phyloP scores from a whole-genome alignment of 2,113 vertebrate species.

The Brachyhypopomus occidentalis region DNA sequence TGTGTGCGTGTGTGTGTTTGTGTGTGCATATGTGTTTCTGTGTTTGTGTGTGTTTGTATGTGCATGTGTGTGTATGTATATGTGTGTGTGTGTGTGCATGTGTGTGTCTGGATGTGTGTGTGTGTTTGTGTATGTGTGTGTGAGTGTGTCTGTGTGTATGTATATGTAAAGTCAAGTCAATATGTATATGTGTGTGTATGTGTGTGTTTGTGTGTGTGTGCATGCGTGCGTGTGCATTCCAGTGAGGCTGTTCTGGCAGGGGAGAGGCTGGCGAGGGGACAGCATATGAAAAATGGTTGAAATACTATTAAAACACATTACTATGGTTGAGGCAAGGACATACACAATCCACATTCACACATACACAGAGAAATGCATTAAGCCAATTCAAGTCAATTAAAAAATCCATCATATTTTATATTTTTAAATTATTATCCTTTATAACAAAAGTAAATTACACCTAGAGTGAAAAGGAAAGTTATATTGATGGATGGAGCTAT shows the following conservation, averaged over 20 bases:
- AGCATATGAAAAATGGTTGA: slow-evolving; percentile 36
- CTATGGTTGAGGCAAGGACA: slow-evolving; percentile 30
- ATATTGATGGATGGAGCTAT: slow-evolving; percentile 33
- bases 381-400: neutral
- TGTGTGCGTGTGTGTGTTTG: no score
- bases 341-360: neutral
- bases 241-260: slow-evolving; percentile 1
- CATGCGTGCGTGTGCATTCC: neutral
- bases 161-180: no score
- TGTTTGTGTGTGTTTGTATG: no score
- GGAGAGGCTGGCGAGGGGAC: neutral
- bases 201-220: no score
- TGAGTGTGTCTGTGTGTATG: no score
- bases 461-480: slow-evolving; percentile 4
- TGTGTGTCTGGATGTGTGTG: no score
- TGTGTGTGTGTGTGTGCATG: no score
- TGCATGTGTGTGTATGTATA: no score
- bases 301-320: slow-evolving; percentile 40
- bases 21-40: no score
- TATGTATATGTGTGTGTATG: no score
- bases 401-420: neutral
- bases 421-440: neutral
- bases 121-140: no score
- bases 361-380: neutral
- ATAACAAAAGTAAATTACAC: neutral